These are phyloP conservation scores for Dermochelys coriacea DNA, from an alignment of 2,797 vertebrate species.

Conservation along the genomic window DNA sequence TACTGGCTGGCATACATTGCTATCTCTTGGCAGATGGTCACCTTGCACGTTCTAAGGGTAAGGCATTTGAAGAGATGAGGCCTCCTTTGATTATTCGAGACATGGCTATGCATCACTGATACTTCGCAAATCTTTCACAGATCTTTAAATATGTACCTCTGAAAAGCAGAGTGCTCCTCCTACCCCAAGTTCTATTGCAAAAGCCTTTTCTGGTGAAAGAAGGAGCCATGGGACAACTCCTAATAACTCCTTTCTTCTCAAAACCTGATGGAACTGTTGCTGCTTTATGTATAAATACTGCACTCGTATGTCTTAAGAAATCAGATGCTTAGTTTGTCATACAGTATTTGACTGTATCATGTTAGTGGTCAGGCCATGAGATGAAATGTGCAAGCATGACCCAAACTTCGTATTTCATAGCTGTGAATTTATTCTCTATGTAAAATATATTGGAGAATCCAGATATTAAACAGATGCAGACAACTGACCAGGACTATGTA, in stretches of 20 bases:
- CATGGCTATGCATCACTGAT: background rate
- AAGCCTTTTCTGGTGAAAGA: slow-evolving; percentile 30
- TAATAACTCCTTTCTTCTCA: background rate
- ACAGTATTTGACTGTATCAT: background rate
- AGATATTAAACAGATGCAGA: background rate
- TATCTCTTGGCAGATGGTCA: slow-evolving; percentile 54
- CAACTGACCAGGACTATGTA: slow-evolving; percentile 13
- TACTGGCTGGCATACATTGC: slow-evolving; percentile 38
- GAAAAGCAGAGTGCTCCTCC: slow-evolving; percentile 45
- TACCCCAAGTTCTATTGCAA: slow-evolving; percentile 47
- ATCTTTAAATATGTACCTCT: slow-evolving; percentile 17
- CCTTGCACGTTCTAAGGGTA: background rate
- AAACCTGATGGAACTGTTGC: slow-evolving; percentile 23
- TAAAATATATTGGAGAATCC: background rate
- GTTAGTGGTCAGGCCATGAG: background rate
- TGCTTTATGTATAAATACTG: slow-evolving; percentile 50
- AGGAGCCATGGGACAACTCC: background rate
- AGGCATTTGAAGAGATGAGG: slow-evolving; percentile 12
- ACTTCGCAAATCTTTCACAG: slow-evolving; percentile 30
- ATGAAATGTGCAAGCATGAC: slow-evolving; percentile 25
- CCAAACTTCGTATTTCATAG: slow-evolving; percentile 21
- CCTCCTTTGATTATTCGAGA: slow-evolving; percentile 51
- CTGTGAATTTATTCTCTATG: background rate
- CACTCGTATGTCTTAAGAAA: slow-evolving; percentile 44
- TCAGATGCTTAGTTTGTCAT: background rate